phyloP scores from a whole-genome alignment of 2,113 vertebrate genomes.

The Gambusia holbrooki region DNA sequence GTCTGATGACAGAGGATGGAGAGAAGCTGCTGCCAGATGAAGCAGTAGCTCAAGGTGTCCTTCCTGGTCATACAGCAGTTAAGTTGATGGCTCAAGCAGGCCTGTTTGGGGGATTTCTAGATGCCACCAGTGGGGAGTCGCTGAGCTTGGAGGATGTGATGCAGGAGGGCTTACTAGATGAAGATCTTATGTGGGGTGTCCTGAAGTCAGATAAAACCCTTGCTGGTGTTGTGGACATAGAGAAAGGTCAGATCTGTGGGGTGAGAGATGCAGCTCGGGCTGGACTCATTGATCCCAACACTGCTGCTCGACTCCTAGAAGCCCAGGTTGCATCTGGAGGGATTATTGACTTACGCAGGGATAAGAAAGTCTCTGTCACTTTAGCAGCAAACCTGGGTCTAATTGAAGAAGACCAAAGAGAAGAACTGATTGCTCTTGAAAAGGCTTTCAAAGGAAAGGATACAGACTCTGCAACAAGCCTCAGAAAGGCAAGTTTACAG shows the following conservation, averaged over 20 bases:
- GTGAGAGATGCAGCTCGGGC: conserved; percentile 83
- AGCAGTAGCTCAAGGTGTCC: conserved; percentile 80
- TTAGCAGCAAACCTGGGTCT: conserved; percentile 90
- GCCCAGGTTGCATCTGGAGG: conserved; percentile 92
- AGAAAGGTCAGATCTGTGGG: conserved; percentile 79
- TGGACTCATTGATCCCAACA: conserved; percentile 88
- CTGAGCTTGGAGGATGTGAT: conserved; percentile 87
- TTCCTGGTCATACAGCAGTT: conserved; percentile 87
- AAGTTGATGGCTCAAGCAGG: conserved; percentile 87
- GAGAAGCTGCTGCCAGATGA: conserved; percentile 87
- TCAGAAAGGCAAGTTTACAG: conserved; percentile 85
- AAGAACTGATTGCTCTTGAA: conserved; percentile 85
- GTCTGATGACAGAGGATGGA: conserved; percentile 80
- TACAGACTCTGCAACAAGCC: conserved; percentile 69
- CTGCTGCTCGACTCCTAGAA: conserved; percentile 86
- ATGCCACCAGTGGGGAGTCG: conserved; percentile 78
- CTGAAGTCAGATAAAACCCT: conserved; percentile 87
- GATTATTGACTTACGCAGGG: conserved; percentile 88
- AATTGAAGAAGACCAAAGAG: conserved; percentile 79
- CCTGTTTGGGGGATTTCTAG: conserved; percentile 92
- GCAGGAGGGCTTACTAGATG: conserved; percentile 87
- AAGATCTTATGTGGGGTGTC: conserved; percentile 87
- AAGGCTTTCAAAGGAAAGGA: conserved; percentile 88
- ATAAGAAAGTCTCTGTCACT: conserved; percentile 91
- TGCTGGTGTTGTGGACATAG: conserved; percentile 87